These are phyloP conservation scores for Melipona quadrifasciata DNA, from an alignment of 1,140 invertebrate species.

Conservation along the genomic window DNA sequence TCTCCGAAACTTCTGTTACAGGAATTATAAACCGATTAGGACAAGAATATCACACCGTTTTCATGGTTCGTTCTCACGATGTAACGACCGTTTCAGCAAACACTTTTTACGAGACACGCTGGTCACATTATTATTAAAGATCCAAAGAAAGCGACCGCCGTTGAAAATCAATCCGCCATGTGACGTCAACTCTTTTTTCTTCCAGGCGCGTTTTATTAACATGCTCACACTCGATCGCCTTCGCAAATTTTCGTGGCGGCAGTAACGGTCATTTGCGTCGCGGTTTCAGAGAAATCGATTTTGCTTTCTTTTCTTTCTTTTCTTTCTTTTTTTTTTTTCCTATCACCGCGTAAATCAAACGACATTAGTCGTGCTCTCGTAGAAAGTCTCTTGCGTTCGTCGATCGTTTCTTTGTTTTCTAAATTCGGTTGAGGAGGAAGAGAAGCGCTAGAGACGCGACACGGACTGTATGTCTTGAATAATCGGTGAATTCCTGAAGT, in stretches of 20 bases:
- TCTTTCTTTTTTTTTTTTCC: neutral
- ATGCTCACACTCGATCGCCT: neutral
- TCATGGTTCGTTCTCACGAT: neutral
- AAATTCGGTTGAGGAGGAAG: neutral
- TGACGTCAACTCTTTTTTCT: neutral
- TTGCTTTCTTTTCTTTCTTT: neutral
- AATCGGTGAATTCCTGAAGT: neutral
- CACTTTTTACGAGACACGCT: neutral
- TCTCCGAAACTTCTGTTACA: neutral
- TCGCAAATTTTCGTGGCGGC: neutral
- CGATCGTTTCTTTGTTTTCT: neutral
- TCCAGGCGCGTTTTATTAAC: constrained; percentile 19
- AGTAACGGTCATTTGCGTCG: neutral
- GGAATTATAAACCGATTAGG: neutral
- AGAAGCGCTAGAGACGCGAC: neutral
- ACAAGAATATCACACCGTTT: neutral
- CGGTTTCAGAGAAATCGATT: constrained; percentile 4
- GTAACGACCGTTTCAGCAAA: neutral
- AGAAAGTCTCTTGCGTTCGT: neutral
- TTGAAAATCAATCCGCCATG: neutral
- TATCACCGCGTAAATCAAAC: neutral
- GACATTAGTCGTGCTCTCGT: neutral
- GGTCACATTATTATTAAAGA: neutral
- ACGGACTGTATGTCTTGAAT: neutral
- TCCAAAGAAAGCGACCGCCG: neutral